Evolutionary conservation across 2,113 vertebrate genomes (phyloP).

Genomic region (Odocoileus virginianus): DNA sequence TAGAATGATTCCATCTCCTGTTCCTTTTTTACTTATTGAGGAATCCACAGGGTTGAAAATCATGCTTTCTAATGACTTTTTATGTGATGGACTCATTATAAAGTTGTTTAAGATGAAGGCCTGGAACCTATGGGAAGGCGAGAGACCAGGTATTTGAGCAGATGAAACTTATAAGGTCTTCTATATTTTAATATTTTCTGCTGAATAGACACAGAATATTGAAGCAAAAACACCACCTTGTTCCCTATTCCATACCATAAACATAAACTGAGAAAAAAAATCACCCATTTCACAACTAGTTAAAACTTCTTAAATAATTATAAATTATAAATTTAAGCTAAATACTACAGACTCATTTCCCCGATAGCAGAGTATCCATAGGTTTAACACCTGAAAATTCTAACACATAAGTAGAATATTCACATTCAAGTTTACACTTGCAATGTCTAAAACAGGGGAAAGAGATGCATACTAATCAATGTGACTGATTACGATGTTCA

Average conservation of each 20-base stretch:
- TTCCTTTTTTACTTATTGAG: neutral
- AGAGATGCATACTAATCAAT: neutral
- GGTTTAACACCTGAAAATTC: neutral
- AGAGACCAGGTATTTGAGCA: neutral
- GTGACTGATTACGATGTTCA: neutral
- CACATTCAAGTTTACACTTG: neutral
- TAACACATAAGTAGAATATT: neutral
- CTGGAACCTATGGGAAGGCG: neutral
- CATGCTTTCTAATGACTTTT: neutral
- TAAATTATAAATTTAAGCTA: neutral
- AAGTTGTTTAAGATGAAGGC: neutral
- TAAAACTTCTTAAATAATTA: neutral
- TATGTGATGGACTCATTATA: neutral
- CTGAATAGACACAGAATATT: neutral
- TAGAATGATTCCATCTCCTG: neutral
- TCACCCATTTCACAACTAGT: neutral
- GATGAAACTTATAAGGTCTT: neutral
- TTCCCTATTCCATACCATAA: constrained; percentile 12
- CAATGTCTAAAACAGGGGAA: neutral
- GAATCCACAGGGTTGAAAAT: neutral
- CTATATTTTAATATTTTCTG: neutral
- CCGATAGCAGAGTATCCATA: neutral
- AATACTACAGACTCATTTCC: neutral
- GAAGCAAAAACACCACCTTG: constrained; percentile 14
- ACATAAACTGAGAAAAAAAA: neutral